Percentiles rank a stretch among this genome's conserved stretches.
Conservation (phyloP, 2,113 vertebrate genomes). For the Pluvianellus socialis region DNA sequence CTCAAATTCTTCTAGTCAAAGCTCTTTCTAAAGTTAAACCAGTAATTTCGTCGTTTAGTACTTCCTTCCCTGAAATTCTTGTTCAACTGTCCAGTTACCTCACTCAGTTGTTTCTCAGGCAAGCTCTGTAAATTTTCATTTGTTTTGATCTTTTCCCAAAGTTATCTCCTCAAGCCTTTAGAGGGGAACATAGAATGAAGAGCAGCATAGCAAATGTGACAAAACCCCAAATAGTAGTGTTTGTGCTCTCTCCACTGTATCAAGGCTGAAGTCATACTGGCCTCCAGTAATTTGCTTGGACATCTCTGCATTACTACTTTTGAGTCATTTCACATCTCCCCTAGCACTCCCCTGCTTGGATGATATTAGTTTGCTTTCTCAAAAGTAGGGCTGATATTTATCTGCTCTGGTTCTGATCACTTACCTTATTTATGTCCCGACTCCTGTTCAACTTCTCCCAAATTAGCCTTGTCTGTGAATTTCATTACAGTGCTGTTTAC, state of each 20-base stretch:
- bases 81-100: not conserved
- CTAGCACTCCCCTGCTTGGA: not conserved
- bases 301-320: not conserved
- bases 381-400: not conserved
- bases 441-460: conserved; percentile 28
- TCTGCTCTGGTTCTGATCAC: not conserved
- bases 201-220: not conserved
- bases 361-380: not conserved
- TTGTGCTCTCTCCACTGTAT: not conserved
- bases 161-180: not conserved
- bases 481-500: conserved; percentile 17
- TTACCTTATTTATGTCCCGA: not conserved
- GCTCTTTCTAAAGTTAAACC: not conserved
- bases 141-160: not conserved
- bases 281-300: not conserved
- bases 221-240: not conserved
- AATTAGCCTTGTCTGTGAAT: conserved; percentile 40
- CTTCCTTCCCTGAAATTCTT: not conserved
- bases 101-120: not conserved
- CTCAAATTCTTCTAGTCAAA: not conserved
- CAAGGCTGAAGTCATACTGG: not conserved
- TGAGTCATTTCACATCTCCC: not conserved
- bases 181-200: not conserved
- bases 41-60: not conserved
- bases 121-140: not conserved